These are phyloP conservation scores for Chloromyia formosa DNA, from an alignment of 2,888 invertebrate genomes.

Conservation along the genomic window DNA sequence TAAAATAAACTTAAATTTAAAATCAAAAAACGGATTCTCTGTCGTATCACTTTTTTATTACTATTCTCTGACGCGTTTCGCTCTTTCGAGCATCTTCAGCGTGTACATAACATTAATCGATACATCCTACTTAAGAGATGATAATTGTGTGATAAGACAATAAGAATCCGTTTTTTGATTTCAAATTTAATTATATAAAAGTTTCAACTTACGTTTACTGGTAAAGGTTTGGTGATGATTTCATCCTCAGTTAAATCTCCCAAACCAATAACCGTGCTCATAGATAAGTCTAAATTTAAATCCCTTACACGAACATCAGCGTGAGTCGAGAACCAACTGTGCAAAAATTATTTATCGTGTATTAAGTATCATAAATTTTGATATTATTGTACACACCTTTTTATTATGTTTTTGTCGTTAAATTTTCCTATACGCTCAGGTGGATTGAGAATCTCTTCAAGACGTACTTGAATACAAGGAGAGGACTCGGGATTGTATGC, in stretches of 20 bases:
- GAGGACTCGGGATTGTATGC: conserved; percentile 65
- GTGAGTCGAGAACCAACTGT: conserved; percentile 63
- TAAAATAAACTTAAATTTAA: too few relatives aligned
- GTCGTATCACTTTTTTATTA: too few relatives aligned
- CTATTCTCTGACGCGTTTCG: too few relatives aligned
- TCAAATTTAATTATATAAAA: too few relatives aligned
- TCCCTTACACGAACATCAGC: conserved; percentile 74
- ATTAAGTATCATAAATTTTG: background rate
- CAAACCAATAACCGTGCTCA: conserved; percentile 84
- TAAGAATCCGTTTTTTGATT: too few relatives aligned
- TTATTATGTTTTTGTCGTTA: conserved; percentile 60
- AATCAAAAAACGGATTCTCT: too few relatives aligned
- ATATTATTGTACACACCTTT: conserved; percentile 55
- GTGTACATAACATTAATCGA: too few relatives aligned
- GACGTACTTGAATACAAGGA: conserved; percentile 69
- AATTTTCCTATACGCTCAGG: conserved; percentile 56
- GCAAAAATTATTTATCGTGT: background rate
- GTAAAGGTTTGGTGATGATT: conserved; percentile 80
- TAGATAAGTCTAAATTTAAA: conserved; percentile 74
- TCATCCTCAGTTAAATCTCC: conserved; percentile 90
- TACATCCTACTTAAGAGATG: too few relatives aligned
- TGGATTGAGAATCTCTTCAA: conserved; percentile 69
- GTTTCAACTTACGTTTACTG: conserved; percentile 75
- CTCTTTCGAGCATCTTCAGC: too few relatives aligned
- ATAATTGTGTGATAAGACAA: too few relatives aligned